Base-by-base conservation (phyloP, 2,888 invertebrate genomes). In the Diachrysia chrysitis region DNA sequence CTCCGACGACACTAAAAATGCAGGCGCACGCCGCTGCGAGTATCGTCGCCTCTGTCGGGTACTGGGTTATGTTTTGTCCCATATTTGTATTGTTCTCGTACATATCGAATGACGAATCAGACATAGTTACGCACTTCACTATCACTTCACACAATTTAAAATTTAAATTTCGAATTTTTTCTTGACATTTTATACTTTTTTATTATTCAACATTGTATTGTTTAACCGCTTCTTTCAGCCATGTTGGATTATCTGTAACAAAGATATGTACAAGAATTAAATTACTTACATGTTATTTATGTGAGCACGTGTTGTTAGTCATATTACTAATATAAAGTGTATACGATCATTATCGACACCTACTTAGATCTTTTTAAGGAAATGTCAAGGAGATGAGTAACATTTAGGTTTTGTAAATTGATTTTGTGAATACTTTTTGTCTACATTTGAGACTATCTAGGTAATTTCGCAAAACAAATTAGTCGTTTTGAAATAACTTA, bases 1-100 rank as follows among this genome's bases (percentile, higher is more conserved):
- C 96, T 71, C 98, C 98, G 55, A 98, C 95, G 65, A 97, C 91
- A 86, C 97, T 97, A 93, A 98, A 98, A 64, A 98, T 88, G 82
- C 98, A 97, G 46, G 98, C 98, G 89, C 97, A 97, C 66, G 96
- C 95, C 32, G 98, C 97, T 19, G 98, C 98, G 85, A 97, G 95
- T 82, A 98, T 96, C 37, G 98, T 98, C 57, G 97, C 97, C 76
- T 96, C 96, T 79, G 97, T 95, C 21, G 98, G 97, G 89, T 97
- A 98, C 75, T 93, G 87, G 68, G 89, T 82, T 84, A 94, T 88
- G 76, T 90, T 83, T 63, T 82, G 69, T 71, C 90, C 92, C 90
- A 92, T 92, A 57, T 82, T 87, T 59, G 82, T 78, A 81, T 80
- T 75, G 79, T 83, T 87, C 63, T 84, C 83, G 68, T 76, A 80